Percentiles rank a stretch among this genome's conserved stretches.
Conservation (phyloP, 2,113 vertebrate species). For the Atherinomorus stipes region DNA sequence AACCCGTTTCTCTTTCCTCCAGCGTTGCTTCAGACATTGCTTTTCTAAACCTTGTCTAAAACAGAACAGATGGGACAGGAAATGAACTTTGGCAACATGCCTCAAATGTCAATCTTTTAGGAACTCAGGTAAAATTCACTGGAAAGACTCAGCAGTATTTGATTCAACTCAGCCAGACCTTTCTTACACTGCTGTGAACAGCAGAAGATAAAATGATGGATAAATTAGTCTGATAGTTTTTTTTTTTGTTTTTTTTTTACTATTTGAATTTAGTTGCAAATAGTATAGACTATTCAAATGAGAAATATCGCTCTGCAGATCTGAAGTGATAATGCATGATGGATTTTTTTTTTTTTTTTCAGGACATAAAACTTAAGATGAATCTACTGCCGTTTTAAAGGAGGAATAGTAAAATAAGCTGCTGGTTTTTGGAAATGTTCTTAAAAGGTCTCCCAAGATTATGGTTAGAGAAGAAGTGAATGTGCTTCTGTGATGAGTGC, state of each 20-base stretch:
- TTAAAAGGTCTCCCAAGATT: neutral
- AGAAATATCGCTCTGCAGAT: neutral
- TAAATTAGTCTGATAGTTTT: neutral
- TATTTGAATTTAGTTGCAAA: neutral
- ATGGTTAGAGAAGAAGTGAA: neutral
- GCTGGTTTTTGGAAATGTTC: conserved; percentile 3
- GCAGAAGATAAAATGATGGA: conserved; percentile 1
- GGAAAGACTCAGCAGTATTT: conserved; percentile 12
- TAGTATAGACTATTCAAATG: conserved; percentile 1
- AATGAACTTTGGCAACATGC: conserved; percentile 55
- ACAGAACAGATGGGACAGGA: conserved; percentile 65
- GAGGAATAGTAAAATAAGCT: neutral
- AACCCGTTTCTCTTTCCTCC: conserved; percentile 11
- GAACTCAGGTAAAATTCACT: conserved; percentile 24
- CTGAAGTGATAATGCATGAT: neutral
- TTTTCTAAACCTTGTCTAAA: conserved; percentile 56
- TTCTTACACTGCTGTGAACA: conserved; percentile 5
- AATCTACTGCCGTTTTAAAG: conserved; percentile 9
- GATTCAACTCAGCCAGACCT: conserved; percentile 1
- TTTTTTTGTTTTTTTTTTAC: no score
- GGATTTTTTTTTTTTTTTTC: neutral
- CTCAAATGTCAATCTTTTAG: conserved; percentile 41
- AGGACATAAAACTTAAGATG: conserved; percentile 6
- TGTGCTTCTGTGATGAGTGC: conserved; percentile 2
- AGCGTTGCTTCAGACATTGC: conserved; percentile 21